Evolutionary conservation across 2,888 invertebrate genomes (phyloP).

Genomic region (Heliothis peltigera): DNA sequence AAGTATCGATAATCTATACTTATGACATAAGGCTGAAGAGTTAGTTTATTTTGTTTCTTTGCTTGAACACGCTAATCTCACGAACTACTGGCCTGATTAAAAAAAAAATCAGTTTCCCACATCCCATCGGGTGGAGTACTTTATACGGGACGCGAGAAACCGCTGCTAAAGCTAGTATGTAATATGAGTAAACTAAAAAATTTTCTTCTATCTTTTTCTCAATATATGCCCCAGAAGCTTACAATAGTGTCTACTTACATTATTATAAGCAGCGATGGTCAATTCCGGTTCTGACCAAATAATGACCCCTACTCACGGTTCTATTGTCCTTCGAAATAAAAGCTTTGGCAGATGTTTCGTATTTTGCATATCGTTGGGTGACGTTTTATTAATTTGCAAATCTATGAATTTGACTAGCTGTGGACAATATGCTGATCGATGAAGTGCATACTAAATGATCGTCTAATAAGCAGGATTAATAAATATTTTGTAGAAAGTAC

Average conservation of each 20-base stretch:
- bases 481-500: too few relatives aligned
- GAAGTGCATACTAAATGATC: too few relatives aligned
- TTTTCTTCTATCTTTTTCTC: neutral
- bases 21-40: too few relatives aligned
- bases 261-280: conserved; percentile 20
- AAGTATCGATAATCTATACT: too few relatives aligned
- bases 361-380: conserved; percentile 2
- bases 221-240: neutral
- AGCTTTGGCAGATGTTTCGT: conserved; percentile 20
- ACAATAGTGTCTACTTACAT: neutral
- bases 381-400: neutral
- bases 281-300: conserved; percentile 27
- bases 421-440: neutral
- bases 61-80: too few relatives aligned
- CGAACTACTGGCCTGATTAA: too few relatives aligned
- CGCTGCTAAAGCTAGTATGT: too few relatives aligned
- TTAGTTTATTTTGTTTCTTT: too few relatives aligned
- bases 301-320: conserved; percentile 31
- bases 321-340: conserved; percentile 11
- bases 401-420: neutral
- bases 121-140: too few relatives aligned
- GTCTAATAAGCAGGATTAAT: too few relatives aligned
- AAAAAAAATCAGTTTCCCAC: too few relatives aligned
- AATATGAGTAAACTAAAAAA: neutral
- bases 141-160: too few relatives aligned